Percentiles rank a stretch among this genome's conserved stretches.
Evolutionary conservation across 1,140 invertebrate species (phyloP).

Genomic region (Drosophila sp.): DNA sequence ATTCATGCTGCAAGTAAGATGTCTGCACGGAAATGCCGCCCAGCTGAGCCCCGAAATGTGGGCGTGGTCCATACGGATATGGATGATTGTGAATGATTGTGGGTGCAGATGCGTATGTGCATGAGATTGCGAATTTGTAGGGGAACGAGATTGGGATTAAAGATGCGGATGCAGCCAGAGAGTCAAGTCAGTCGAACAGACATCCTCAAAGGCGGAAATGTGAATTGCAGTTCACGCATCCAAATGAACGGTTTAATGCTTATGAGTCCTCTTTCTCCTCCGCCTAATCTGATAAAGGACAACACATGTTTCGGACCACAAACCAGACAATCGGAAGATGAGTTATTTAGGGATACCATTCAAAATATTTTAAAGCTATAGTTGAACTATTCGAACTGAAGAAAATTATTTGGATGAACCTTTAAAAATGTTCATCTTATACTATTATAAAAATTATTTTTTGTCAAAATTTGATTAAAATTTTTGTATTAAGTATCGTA

Average conservation of each 20-base stretch:
- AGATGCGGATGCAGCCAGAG: constrained; percentile 49
- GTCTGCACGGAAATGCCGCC: constrained; percentile 65
- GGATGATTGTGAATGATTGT: constrained; percentile 44
- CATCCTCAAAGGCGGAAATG: constrained; percentile 51
- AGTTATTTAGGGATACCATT: neutral
- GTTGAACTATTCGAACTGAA: too few species aligned
- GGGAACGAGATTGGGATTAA: too few species aligned
- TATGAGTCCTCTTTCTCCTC: neutral
- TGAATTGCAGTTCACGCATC: constrained; percentile 65
- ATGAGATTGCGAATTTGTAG: too few species aligned
- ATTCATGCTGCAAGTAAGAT: constrained; percentile 65
- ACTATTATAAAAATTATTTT: too few species aligned
- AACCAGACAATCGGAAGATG: neutral
- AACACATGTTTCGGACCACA: constrained; percentile 23
- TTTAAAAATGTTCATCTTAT: too few species aligned
- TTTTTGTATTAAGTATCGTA: too few species aligned
- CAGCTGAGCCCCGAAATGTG: constrained; percentile 32
- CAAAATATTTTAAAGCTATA: too few species aligned
- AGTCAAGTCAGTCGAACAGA: constrained; percentile 12
- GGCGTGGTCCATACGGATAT: constrained; percentile 34
- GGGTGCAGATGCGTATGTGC: constrained; percentile 26
- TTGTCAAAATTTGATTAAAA: too few species aligned
- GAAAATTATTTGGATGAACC: too few species aligned
- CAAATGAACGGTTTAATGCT: constrained; percentile 70
- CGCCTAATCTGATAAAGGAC: constrained; percentile 17